phyloP scores from a whole-genome alignment of 2,113 vertebrate genomes.

The Raja brachyura region DNA sequence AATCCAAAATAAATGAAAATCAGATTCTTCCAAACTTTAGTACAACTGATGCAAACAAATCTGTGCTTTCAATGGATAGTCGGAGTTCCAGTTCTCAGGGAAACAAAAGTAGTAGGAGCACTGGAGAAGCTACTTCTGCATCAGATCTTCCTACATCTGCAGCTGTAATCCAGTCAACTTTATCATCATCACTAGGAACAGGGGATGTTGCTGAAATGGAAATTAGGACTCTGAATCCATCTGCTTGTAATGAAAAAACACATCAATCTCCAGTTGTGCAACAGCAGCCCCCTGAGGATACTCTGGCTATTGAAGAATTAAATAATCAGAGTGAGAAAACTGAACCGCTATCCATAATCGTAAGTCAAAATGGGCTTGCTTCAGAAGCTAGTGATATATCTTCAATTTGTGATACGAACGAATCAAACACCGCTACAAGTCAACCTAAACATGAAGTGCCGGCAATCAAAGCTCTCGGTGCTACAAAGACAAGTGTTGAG shows the following conservation, averaged over 20 bases:
- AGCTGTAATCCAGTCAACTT: neutral
- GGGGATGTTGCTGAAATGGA: constrained; percentile 19
- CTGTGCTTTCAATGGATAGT: neutral
- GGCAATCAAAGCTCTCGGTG: neutral
- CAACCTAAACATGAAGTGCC: neutral
- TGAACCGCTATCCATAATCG: neutral
- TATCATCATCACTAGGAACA: neutral
- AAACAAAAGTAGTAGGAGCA: neutral
- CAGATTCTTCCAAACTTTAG: neutral
- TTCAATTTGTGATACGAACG: neutral
- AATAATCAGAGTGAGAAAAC: constrained; percentile 13
- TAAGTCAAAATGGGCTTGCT: neutral
- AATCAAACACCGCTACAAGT: neutral
- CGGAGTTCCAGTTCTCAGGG: neutral
- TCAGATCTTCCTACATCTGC: neutral
- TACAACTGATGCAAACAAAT: neutral
- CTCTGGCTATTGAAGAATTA: neutral
- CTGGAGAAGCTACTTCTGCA: neutral
- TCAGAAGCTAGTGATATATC: neutral
- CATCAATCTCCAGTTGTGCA: neutral
- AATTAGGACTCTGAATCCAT: neutral
- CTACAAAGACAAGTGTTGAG: neutral
- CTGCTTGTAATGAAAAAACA: neutral
- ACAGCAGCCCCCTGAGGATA: neutral
- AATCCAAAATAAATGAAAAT: neutral